phyloP scores from a whole-genome alignment of 2,888 invertebrate species.

The Argyra leucocephala region DNA sequence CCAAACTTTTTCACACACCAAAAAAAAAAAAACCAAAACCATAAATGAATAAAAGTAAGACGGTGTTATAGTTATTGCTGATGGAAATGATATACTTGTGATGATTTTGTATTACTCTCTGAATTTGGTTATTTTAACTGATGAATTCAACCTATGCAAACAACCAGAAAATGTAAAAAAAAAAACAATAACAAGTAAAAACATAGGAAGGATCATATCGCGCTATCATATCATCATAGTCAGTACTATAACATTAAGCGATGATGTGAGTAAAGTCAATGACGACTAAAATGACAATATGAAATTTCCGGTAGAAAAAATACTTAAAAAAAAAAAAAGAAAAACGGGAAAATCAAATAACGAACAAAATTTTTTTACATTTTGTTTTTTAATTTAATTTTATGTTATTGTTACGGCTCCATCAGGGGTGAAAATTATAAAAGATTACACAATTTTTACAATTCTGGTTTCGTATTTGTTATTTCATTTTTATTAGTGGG shows the following conservation, averaged over 20 bases:
- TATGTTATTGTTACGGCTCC: slow-evolving; percentile 6
- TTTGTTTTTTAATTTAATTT: not conserved
- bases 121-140: too few relatives aligned
- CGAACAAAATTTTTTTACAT: not conserved
- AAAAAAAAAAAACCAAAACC: too few relatives aligned
- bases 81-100: not conserved
- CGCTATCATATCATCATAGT: not conserved
- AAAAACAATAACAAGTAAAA: too few relatives aligned
- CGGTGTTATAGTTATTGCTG: not conserved
- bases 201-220: too few relatives aligned
- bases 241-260: not conserved
- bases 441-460: not conserved
- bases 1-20: too few relatives aligned
- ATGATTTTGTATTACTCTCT: not conserved
- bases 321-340: not conserved
- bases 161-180: not conserved
- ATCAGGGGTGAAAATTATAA: slow-evolving; percentile 4
- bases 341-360: too few relatives aligned
- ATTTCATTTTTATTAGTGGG: not conserved
- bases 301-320: not conserved
- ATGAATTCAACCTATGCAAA: not conserved
- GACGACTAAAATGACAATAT: slow-evolving; percentile 4
- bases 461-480: not conserved
- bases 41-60: too few relatives aligned
- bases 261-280: slow-evolving; percentile 6